phyloP scores from a whole-genome alignment of 2,113 vertebrate species.

The Rhinopomastus cyanomelas region DNA sequence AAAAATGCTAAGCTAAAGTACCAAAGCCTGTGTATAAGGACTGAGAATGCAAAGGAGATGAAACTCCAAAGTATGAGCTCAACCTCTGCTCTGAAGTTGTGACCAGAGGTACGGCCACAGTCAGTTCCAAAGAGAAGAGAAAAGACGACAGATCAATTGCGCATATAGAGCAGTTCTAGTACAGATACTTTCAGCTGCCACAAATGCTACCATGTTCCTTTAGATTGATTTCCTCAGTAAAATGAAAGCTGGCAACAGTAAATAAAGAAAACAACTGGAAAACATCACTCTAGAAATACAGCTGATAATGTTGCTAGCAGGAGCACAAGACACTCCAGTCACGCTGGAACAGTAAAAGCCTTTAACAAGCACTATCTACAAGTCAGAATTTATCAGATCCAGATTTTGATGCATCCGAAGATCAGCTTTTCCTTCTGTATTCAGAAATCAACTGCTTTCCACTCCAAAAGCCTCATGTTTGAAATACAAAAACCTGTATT shows the following conservation, averaged over 20 bases:
- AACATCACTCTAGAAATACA: neutral
- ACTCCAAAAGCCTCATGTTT: neutral
- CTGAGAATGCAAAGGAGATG: neutral
- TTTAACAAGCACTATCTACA: neutral
- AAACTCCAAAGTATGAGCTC: neutral
- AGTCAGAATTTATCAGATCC: neutral
- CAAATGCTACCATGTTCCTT: neutral
- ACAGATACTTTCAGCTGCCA: neutral
- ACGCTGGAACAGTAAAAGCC: neutral
- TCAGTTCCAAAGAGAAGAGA: neutral
- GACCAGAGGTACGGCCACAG: neutral
- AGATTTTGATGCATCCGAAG: neutral
- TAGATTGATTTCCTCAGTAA: neutral
- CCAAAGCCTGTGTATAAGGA: neutral
- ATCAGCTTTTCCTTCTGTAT: neutral
- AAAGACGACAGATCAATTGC: neutral
- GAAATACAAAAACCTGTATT: neutral
- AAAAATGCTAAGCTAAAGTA: neutral
- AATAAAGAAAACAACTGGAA: neutral
- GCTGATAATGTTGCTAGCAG: neutral
- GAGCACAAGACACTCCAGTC: rapidly evolving
- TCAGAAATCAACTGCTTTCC: neutral
- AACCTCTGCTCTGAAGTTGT: rapidly evolving
- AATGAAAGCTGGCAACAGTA: neutral
- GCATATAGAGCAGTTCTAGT: rapidly evolving